Percentiles rank a stretch among this genome's conserved stretches.
These are phyloP conservation scores for Anoura caudifer DNA, from an alignment of 2,113 vertebrate genomes.

Conservation along the genomic window DNA sequence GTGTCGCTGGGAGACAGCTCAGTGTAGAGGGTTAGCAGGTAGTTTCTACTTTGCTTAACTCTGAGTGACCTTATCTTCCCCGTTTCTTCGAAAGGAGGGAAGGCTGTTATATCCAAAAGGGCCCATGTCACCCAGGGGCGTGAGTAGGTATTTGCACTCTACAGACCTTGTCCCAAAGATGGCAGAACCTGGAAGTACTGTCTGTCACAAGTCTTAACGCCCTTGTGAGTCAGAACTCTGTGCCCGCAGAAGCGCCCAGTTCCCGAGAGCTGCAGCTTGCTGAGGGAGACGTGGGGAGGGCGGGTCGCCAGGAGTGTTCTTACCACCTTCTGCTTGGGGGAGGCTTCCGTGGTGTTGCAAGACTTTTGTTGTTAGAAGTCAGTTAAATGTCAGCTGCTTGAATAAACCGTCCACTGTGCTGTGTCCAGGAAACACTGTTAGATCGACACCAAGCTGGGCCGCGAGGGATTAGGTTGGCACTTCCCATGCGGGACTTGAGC, in stretches of 20 bases:
- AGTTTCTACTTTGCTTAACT: neutral
- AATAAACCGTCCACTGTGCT: neutral
- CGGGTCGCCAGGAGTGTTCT: neutral
- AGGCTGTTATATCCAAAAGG: neutral
- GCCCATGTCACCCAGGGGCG: rapidly evolving
- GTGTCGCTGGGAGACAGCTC: neutral
- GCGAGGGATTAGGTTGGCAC: neutral
- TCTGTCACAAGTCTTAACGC: neutral
- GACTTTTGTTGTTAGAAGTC: neutral
- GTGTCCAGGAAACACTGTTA: neutral
- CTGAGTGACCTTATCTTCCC: neutral
- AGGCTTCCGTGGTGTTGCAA: neutral
- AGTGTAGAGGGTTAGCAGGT: neutral
- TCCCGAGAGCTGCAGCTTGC: rapidly evolving
- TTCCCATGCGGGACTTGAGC: neutral
- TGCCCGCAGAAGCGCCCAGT: neutral
- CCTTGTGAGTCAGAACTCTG: neutral
- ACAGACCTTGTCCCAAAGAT: neutral
- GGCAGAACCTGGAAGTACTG: neutral
- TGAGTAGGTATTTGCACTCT: neutral
- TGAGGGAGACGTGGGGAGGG: neutral
- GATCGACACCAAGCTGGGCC: neutral
- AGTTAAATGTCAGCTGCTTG: neutral
- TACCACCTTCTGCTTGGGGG: neutral
- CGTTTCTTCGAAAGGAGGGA: neutral